Evolutionary conservation across 2,888 invertebrate species (phyloP), one percentile per base, ranked within the genome.

Genomic region (Ganaspis brasiliensis): DNA sequence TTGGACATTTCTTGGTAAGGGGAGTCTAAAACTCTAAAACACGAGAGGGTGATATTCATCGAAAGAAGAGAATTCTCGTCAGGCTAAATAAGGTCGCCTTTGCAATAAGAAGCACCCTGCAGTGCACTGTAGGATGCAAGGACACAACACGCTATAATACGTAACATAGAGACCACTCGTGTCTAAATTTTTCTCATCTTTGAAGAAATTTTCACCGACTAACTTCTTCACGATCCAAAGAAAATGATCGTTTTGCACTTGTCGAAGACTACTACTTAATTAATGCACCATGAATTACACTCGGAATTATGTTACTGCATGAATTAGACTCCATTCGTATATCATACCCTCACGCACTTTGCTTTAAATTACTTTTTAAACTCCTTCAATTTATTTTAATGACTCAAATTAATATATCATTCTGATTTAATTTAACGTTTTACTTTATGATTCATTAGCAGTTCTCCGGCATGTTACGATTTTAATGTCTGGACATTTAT

Each of bases 51-150:
- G 35, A 16, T 5, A n/a, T 4, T 35, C 14, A 31, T 14, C 12
- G 12, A n/a, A n/a, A 45, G 16, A 12, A 35, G 35, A 12, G 79
- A 81, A 84, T 84, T 83, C 82, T 67, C 61, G 77, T 74, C 79
- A 82, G 67, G 79, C 81, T 84, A 84, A 84, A 82, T 84, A 84
- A 84, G 81, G 79, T 82, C 80, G 80, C 78, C 75, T 24, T 75
- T 57, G 73, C 74, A 71, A 57, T 75, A 56, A 67, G 73, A 45
- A 75, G 79, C 79, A 78, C 73, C 78, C 82, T 74, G 74, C 40
- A 45, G 79, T 71, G 79, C 61, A 37, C 19, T 61, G 21, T 61
- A 61, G 12, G 61, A 26, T 61, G 19, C 21, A 63, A 40, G 21
- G 21, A 21, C 37, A 63, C 21, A 37, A 63, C 61, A 61, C 37